Evolutionary conservation across 2,113 vertebrate genomes (phyloP).

Genomic region (Solea solea): DNA sequence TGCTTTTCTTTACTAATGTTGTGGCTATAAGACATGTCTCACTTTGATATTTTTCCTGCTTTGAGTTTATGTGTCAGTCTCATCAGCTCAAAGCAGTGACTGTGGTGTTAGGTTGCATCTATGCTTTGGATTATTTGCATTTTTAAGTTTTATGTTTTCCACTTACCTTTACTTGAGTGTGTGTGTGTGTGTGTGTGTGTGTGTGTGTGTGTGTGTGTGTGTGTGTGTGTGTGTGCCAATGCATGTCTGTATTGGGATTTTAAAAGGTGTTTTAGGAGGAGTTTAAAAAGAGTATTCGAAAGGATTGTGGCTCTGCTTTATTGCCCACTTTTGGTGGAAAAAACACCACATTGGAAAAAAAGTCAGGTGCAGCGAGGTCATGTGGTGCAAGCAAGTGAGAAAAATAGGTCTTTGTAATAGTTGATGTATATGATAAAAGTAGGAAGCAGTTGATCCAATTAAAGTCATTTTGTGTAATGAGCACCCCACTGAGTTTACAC

Average conservation of each 20-base stretch:
- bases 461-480: constrained; percentile 26
- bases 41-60: not conserved
- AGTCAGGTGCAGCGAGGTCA: constrained; percentile 52
- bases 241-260: not conserved
- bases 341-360: not conserved
- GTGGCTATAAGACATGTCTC: constrained; percentile 24
- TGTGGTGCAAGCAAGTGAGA: constrained; percentile 46
- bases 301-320: constrained; percentile 6
- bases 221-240: not conserved
- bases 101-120: constrained; percentile 25
- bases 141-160: not conserved
- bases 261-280: too few species aligned
- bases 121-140: constrained; percentile 24
- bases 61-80: constrained; percentile 36
- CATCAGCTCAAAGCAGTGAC: constrained; percentile 23
- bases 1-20: not conserved
- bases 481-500: constrained; percentile 50
- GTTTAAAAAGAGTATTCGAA: not conserved
- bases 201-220: too few species aligned
- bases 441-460: constrained; percentile 42
- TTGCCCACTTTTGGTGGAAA: constrained; percentile 6
- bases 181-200: not conserved
- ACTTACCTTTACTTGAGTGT: not conserved
- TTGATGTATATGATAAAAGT: constrained; percentile 33
- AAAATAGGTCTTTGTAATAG: constrained; percentile 15